Base-by-base conservation (phyloP, 2,888 invertebrate genomes). In the Scaeva pyrastri region DNA sequence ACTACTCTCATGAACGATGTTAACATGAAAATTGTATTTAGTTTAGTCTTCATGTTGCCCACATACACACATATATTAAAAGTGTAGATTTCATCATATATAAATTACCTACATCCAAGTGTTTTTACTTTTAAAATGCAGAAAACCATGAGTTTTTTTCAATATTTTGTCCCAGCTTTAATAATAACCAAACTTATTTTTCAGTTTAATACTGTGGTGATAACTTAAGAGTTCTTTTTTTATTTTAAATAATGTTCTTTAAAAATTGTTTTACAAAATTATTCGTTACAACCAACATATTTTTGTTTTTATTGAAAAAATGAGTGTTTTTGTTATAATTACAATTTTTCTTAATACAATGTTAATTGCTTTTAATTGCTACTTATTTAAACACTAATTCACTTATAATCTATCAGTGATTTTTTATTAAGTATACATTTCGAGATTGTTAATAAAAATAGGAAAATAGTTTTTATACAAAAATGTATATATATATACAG, bases 341-440 rank as follows among this genome's bases (percentile, higher is more conserved):
- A 39, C 39, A 39, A 31, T 31, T 12, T n/a, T n/a, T 36, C 45
- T 45, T 45, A 5, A 45, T 26, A 36, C 8, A 36, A 26, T 62
- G 4, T 43, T 21, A 16, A 45, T 23, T 26, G 0, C 14, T 41
- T 60, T 21, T 60, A 60, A 21, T 60, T 11, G 31, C 16, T 36
- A 48, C 21, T 68, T 41, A 68, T 2, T 19, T 36, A 12, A 26
- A 26, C 1, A 19, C 31, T 19, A 14, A 7, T 31, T n/a, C n/a
- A 3, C 66, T 68, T 68, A 68, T n/a, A 41, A 41, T 0, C 39
- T 68, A 68, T 68, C 68, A 68, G 68, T 68, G 68, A 21, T 52
- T 68, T 68, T 68, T 21, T 21, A 16, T 68, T 23, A 52, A 68
- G 68, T 68, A 68, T 68, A 68, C 68, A 68, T 68, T 31, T 68